phyloP scores from a whole-genome alignment of 2,888 invertebrate genomes.

The Dryobota labecula region DNA sequence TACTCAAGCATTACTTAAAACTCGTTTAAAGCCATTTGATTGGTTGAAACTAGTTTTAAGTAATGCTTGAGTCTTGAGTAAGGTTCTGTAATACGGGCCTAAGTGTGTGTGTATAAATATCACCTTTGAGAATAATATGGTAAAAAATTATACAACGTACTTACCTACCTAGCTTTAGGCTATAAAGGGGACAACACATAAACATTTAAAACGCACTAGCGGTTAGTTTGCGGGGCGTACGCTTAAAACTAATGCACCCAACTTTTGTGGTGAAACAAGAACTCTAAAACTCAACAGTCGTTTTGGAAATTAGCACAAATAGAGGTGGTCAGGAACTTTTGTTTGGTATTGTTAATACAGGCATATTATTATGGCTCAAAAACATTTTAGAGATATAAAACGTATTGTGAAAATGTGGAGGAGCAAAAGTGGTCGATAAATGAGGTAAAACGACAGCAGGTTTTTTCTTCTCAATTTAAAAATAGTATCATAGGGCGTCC shows the following conservation, averaged over 20 bases:
- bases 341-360: background rate
- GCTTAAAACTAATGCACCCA: conserved; percentile 34
- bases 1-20: no score
- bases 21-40: no score
- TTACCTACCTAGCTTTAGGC: conserved; percentile 1
- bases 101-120: no score
- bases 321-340: conserved; percentile 17
- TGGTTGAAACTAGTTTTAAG: no score
- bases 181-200: conserved; percentile 43
- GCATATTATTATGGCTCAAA: background rate
- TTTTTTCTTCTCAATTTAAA: no score
- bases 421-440: no score
- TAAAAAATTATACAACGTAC: conserved; percentile 30
- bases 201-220: conserved; percentile 42
- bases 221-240: conserved; percentile 23
- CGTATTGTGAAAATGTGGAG: no score
- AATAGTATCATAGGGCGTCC: no score
- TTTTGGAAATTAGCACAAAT: conserved; percentile 63
- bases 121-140: background rate
- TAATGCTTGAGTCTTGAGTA: no score
- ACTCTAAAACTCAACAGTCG: conserved; percentile 62
- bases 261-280: conserved; percentile 65
- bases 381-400: background rate
- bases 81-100: no score
- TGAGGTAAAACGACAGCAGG: background rate